Evolutionary conservation across 2,113 vertebrate genomes (phyloP).

Genomic region (Calonectris borealis): DNA sequence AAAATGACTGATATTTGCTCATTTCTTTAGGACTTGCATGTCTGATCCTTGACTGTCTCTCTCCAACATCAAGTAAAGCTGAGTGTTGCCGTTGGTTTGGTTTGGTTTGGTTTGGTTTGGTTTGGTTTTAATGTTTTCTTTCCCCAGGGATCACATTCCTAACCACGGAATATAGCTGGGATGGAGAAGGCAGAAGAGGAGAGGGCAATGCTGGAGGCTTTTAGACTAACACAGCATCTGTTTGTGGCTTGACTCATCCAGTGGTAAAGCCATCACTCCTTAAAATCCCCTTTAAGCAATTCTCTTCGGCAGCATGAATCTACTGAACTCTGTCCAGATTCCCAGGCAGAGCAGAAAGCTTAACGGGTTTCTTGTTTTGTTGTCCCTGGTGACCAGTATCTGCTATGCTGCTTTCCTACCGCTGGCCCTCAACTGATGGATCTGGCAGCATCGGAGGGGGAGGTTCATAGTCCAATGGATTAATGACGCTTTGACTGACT

Average conservation of each 20-base stretch:
- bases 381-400: background rate
- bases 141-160: background rate
- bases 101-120: background rate
- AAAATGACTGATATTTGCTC: background rate
- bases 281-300: background rate
- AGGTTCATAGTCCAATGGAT: conserved; percentile 49
- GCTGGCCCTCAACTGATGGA: background rate
- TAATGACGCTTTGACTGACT: conserved; percentile 51
- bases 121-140: background rate
- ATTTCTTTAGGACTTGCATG: background rate
- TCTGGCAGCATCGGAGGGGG: background rate
- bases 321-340: background rate
- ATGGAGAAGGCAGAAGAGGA: background rate
- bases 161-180: background rate
- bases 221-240: background rate
- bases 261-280: background rate
- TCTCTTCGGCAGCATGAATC: background rate
- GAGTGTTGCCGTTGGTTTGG: background rate
- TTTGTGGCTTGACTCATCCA: background rate
- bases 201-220: background rate
- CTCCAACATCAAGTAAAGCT: background rate
- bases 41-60: background rate
- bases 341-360: background rate
- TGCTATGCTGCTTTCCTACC: background rate
- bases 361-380: background rate